Evolutionary conservation across 1,140 invertebrate species (phyloP).

Genomic region (Argopecten irradians): DNA sequence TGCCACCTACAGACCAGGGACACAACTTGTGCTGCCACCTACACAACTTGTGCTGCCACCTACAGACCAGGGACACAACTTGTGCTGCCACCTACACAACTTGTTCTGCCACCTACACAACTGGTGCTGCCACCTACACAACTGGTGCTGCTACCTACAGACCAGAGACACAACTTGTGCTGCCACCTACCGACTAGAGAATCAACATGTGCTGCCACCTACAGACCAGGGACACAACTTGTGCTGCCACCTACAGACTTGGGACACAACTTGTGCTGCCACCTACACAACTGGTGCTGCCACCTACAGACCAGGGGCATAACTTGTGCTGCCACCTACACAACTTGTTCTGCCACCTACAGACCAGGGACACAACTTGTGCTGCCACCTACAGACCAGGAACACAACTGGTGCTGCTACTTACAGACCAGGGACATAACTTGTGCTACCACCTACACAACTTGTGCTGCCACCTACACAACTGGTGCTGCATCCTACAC

Average conservation of each 20-base stretch:
- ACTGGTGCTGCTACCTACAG: not conserved
- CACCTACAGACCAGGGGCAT: not conserved
- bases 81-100: not conserved
- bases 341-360: not conserved
- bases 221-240: not conserved
- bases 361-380: not conserved
- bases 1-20: not conserved
- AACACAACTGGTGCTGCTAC: too few relatives aligned
- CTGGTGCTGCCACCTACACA: not conserved
- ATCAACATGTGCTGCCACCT: not conserved
- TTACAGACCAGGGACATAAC: not conserved
- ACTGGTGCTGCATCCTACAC: not conserved
- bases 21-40: not conserved
- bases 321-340: not conserved
- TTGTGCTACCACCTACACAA: not conserved
- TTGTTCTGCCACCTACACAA: not conserved
- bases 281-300: not conserved
- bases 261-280: not conserved
- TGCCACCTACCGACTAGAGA: not conserved
- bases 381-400: not conserved
- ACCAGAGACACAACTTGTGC: not conserved
- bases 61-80: not conserved
- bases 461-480: not conserved
- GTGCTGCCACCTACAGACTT: not conserved
- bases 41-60: not conserved